These are phyloP conservation scores for Cyclina sinensis DNA, from an alignment of 1,140 invertebrate genomes.

Conservation along the genomic window DNA sequence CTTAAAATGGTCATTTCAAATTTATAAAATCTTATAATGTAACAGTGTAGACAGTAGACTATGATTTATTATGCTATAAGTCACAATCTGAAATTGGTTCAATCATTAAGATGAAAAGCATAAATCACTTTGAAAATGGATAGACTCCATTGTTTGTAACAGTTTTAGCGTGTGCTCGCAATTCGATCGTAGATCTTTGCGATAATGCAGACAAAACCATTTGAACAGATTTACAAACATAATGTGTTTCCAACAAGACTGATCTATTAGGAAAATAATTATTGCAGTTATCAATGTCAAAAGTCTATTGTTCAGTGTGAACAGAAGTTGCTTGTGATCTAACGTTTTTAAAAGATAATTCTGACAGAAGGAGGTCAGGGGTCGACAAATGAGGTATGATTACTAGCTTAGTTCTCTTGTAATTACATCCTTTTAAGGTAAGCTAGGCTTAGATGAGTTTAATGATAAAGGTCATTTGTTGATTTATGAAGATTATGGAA, in stretches of 20 bases:
- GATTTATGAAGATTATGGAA: too few relatives aligned
- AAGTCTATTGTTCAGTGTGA: background rate
- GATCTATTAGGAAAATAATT: conserved; percentile 27
- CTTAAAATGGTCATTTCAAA: too few relatives aligned
- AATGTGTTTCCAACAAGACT: background rate
- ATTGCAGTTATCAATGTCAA: conserved; percentile 29
- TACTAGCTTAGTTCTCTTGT: background rate
- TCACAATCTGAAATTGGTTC: background rate
- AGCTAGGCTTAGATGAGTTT: background rate
- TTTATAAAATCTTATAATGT: too few relatives aligned
- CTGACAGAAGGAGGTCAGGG: background rate
- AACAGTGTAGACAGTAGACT: background rate
- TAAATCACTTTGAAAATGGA: conserved; percentile 23
- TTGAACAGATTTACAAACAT: background rate
- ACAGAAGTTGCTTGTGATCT: conserved; percentile 25
- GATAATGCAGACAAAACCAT: conserved; percentile 4
- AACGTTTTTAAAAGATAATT: background rate
- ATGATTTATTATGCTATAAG: conserved; percentile 2
- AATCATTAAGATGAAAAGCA: conserved; percentile 13
- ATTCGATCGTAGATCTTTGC: conserved; percentile 1
- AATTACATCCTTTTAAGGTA: background rate
- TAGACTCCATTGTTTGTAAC: background rate
- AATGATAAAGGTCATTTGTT: background rate
- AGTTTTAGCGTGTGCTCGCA: conserved; percentile 7
- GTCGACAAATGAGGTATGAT: background rate